Evolutionary conservation across 2,888 invertebrate genomes (phyloP).

Genomic region (Agrilus mali): DNA sequence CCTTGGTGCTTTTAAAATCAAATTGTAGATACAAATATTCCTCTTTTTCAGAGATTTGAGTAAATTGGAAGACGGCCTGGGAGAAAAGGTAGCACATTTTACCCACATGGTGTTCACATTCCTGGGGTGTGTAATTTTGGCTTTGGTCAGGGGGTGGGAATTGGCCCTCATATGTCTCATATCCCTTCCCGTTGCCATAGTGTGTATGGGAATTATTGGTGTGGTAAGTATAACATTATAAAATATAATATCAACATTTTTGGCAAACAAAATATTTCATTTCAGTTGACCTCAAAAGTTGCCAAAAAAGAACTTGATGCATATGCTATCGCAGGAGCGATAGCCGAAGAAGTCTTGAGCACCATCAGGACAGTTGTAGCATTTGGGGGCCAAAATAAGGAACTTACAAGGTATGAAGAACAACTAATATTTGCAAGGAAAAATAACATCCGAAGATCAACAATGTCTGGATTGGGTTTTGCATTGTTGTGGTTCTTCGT

Average conservation of each 20-base stretch:
- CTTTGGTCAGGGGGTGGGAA: slow-evolving; percentile 69
- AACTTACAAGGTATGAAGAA: slow-evolving; percentile 50
- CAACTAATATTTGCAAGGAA: slow-evolving; percentile 47
- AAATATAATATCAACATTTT: too few species aligned
- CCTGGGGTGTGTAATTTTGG: slow-evolving; percentile 54
- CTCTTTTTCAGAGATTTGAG: slow-evolving; percentile 46
- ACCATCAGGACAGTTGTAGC: slow-evolving; percentile 66
- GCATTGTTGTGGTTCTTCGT: slow-evolving; percentile 65
- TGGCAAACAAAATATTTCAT: slow-evolving; percentile 4
- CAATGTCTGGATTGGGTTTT: slow-evolving; percentile 57
- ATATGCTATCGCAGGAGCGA: slow-evolving; percentile 62
- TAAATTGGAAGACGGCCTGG: slow-evolving; percentile 72
- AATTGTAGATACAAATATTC: neutral
- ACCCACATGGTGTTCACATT: slow-evolving; percentile 57
- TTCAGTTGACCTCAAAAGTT: slow-evolving; percentile 46
- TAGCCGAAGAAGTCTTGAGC: slow-evolving; percentile 67
- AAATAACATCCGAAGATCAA: slow-evolving; percentile 56
- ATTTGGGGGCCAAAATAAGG: slow-evolving; percentile 62
- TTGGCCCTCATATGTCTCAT: slow-evolving; percentile 62
- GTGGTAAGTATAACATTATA: slow-evolving; percentile 36
- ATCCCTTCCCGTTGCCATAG: slow-evolving; percentile 55
- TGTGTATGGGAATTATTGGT: slow-evolving; percentile 50
- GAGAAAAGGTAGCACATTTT: slow-evolving; percentile 68
- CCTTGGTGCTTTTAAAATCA: neutral
- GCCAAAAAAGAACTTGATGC: slow-evolving; percentile 55